Conservation (phyloP, 2,888 invertebrate genomes). For the Chrysolina oricalcia region DNA sequence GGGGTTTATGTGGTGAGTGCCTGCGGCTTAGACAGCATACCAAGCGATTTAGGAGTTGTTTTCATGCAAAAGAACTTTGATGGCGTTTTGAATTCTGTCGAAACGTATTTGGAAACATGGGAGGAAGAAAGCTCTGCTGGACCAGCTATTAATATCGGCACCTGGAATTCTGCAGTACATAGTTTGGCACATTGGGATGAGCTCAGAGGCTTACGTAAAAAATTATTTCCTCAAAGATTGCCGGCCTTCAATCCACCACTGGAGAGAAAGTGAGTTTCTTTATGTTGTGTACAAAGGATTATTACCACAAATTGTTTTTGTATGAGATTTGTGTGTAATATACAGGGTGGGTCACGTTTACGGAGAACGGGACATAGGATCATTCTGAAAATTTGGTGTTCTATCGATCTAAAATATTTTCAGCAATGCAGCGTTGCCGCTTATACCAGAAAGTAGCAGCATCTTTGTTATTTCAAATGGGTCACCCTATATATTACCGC, state of each 20-base stretch:
- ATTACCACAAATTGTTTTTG: neutral
- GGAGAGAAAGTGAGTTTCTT: slow-evolving; percentile 50
- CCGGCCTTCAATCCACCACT: slow-evolving; percentile 78
- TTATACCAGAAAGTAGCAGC: too few species aligned
- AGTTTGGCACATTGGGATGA: slow-evolving; percentile 81
- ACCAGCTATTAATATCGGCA: slow-evolving; percentile 84
- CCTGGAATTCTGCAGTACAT: slow-evolving; percentile 91
- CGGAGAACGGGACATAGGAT: too few species aligned
- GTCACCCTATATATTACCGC: too few species aligned
- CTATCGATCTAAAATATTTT: too few species aligned
- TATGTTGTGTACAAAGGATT: neutral
- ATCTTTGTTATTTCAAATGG: too few species aligned
- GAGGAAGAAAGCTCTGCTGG: slow-evolving; percentile 68
- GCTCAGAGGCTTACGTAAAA: slow-evolving; percentile 77
- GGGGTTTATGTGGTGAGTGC: slow-evolving; percentile 90
- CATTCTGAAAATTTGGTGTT: too few species aligned
- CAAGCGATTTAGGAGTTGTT: slow-evolving; percentile 89
- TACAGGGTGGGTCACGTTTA: too few species aligned
- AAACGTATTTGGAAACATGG: slow-evolving; percentile 77
- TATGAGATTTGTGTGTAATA: too few species aligned
- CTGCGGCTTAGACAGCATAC: slow-evolving; percentile 95
- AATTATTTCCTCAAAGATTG: slow-evolving; percentile 76
- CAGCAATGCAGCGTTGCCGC: too few species aligned
- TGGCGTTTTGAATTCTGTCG: slow-evolving; percentile 86
- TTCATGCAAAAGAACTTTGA: slow-evolving; percentile 85